Evolutionary conservation across 64 coral and sea anemone species (phyloP).

Genomic region (Actinia tenebrosa): DNA sequence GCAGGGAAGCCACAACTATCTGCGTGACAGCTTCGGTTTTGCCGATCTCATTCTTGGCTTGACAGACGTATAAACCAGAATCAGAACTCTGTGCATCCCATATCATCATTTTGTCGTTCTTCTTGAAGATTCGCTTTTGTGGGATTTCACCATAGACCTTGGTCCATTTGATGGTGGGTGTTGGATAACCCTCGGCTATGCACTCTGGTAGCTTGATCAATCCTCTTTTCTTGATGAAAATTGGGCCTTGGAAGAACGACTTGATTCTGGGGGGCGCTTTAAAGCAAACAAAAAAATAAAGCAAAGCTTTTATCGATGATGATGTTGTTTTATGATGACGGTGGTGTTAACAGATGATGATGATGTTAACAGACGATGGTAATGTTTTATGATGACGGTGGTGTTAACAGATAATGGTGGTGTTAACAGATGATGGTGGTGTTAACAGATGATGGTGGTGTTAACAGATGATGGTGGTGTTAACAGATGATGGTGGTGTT

Average conservation of each 20-base stretch:
- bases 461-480: too few relatives aligned
- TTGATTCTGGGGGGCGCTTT: slow-evolving; percentile 37
- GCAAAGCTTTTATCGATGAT: not conserved
- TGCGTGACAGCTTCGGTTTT: slow-evolving; percentile 29
- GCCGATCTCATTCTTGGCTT: slow-evolving; percentile 42
- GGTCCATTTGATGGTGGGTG: slow-evolving; percentile 42
- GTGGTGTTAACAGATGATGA: not conserved
- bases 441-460: too few relatives aligned
- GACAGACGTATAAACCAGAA: slow-evolving; percentile 47
- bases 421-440: too few relatives aligned
- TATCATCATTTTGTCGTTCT: slow-evolving; percentile 24
- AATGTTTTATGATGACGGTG: not conserved
- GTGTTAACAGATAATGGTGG: too few relatives aligned
- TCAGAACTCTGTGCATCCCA: slow-evolving; percentile 4
- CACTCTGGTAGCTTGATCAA: slow-evolving; percentile 25
- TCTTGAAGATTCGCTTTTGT: not conserved
- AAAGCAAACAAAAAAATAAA: not conserved
- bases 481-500: too few relatives aligned
- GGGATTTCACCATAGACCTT: slow-evolving; percentile 35
- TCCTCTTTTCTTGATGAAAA: slow-evolving; percentile 32
- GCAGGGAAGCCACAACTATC: slow-evolving; percentile 35
- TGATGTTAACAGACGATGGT: not conserved
- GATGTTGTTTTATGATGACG: too few relatives aligned
- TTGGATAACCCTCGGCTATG: slow-evolving; percentile 38
- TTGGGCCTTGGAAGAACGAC: not conserved